Base-by-base conservation (phyloP, 2,888 invertebrate genomes). In the Dioctria rufipes region DNA sequence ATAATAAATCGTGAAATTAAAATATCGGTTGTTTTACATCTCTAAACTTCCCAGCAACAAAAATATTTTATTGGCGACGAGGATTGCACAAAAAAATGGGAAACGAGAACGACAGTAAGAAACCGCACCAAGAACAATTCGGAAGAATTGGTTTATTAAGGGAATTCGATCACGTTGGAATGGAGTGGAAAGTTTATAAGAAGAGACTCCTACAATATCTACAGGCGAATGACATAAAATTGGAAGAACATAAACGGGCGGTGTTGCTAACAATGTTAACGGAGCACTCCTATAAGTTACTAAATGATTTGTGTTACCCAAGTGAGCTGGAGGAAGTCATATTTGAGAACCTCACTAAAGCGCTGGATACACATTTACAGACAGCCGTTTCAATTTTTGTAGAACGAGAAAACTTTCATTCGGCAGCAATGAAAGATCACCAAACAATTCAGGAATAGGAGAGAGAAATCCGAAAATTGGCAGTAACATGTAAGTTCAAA, bases 121-220 rank as follows among this genome's bases (percentile, higher is more conserved):
- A 25, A 25, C 25, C 25, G 25, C 25, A 25, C 1, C 25, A 25
- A 25, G 25, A 25, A 25, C 25, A 25, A 25, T 25, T 25, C 25
- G 0, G 25, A 25, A 25, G 25, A 25, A 60, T 80, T 46, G 77
- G 65, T 8, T 43, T 42, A 25, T 58, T 61, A 40, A 39, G 37
- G 39, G 80, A n/a, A 80, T 75, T 46, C n/a, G 13, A 75, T 58
- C 80, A 80, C 71, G 39, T 60, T n/a, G 46, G n/a, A 9, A 43
- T 60, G 5, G 71, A 75, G 37, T 80, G 73, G 46, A 9, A 3
- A 6, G 73, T 80, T n/a, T 63, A 80, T 61, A 60, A 60, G 42
- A 60, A 71, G 61, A 54, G 77, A 63, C 40, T 73, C 42, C 54
- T 63, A 58, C 66, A 78, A 60, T 65, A 60, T 61, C 46, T 78